Evolutionary conservation across 2,797 vertebrate species (phyloP).

Genomic region (Microctenopoma stevenorrisi): DNA sequence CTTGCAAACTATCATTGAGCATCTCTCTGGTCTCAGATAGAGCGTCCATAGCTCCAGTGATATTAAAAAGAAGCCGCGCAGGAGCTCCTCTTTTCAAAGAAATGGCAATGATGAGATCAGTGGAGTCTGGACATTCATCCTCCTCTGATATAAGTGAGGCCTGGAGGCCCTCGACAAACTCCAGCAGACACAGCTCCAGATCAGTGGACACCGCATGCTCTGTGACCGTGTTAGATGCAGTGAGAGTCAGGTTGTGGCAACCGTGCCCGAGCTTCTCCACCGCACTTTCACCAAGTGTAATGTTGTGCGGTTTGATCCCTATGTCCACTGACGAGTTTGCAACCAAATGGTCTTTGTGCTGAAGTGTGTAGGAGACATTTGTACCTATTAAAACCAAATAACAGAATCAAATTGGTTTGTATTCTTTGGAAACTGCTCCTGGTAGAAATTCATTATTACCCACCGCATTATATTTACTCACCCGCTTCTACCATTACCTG

Average conservation of each 20-base stretch:
- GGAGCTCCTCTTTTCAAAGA: slow-evolving; percentile 84
- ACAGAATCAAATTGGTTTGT: background rate
- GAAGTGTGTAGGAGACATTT: slow-evolving; percentile 85
- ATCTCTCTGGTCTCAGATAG: slow-evolving; percentile 78
- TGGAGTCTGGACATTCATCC: slow-evolving; percentile 78
- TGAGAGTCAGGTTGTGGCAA: slow-evolving; percentile 83
- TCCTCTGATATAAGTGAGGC: slow-evolving; percentile 75
- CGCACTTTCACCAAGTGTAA: slow-evolving; percentile 80
- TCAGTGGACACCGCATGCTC: slow-evolving; percentile 40
- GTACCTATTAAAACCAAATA: slow-evolving; percentile 76
- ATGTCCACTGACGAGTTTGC: slow-evolving; percentile 66
- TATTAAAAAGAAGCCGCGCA: slow-evolving; percentile 82
- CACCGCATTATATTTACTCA: slow-evolving; percentile 55
- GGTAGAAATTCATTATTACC: background rate
- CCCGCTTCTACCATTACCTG: slow-evolving; percentile 86
- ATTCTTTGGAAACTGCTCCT: background rate
- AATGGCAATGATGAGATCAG: slow-evolving; percentile 82
- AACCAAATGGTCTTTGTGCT: slow-evolving; percentile 75
- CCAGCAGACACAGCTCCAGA: slow-evolving; percentile 84
- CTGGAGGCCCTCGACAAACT: slow-evolving; percentile 84
- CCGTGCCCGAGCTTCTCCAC: slow-evolving; percentile 84
- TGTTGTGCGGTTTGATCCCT: slow-evolving; percentile 81
- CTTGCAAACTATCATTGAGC: slow-evolving; percentile 55
- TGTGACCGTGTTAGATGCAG: slow-evolving; percentile 79
- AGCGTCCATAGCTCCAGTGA: slow-evolving; percentile 73